phyloP scores from a whole-genome alignment of 2,113 vertebrate species.

The Chauna torquata region DNA sequence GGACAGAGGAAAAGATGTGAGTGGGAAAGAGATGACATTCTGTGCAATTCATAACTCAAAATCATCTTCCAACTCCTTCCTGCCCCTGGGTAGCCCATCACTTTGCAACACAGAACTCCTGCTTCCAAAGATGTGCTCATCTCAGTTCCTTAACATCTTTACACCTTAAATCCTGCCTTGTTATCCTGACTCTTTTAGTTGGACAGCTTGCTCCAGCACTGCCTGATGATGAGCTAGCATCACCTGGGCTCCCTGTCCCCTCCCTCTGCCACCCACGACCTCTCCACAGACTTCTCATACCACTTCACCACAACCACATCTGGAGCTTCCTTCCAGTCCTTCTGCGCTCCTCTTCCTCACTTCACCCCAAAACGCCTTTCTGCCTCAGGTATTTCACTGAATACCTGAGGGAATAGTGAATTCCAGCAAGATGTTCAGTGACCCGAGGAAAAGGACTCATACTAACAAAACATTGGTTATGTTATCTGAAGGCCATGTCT shows the following conservation, averaged over 20 bases:
- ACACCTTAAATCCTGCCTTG: background rate
- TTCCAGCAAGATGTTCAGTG: background rate
- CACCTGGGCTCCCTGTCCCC: background rate
- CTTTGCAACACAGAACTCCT: background rate
- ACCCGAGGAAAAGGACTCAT: background rate
- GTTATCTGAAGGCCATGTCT: background rate
- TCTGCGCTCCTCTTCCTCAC: background rate
- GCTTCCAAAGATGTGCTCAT: background rate
- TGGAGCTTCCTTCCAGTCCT: background rate
- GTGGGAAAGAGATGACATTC: background rate
- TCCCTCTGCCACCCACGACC: fast-evolving
- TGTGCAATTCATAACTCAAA: background rate
- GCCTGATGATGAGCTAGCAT: background rate
- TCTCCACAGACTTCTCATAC: background rate
- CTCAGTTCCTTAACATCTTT: background rate
- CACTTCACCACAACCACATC: background rate
- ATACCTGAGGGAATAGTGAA: background rate
- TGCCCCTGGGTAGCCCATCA: no score
- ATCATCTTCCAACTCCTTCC: background rate
- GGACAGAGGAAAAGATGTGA: background rate
- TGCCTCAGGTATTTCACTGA: background rate
- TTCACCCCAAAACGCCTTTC: background rate
- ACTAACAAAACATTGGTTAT: background rate
- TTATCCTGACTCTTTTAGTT: background rate
- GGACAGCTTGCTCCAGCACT: background rate